Base-by-base conservation (phyloP, 2,113 vertebrate genomes). In the Nothocercus julius region DNA sequence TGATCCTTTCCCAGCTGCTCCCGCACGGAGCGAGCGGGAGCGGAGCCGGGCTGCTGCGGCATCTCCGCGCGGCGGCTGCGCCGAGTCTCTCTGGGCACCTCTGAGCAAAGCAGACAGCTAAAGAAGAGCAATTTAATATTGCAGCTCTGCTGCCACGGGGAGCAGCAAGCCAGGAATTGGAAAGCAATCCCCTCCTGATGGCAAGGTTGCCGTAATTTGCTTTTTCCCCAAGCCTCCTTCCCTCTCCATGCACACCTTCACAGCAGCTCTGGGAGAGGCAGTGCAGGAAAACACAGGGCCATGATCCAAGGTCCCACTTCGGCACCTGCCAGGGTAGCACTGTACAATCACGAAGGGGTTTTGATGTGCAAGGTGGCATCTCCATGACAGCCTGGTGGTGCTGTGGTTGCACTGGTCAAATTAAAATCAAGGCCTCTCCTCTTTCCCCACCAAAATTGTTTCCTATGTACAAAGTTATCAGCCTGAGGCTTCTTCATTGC, bases 1-100 rank as follows among this genome's bases (percentile, higher is more conserved):
- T 98, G 97, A 83, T 87, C 91, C 88, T 96, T 97, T 97, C 95
- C 96, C 98, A 98, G 98, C 97, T 97, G 96, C 97, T 97, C 92
- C 95, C 94, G 96, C 97, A 97, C 81, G 38, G 90, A 94, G 53
- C 53, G 94, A 94, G 93, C 66, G 92, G 96, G 96, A 97, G 96
- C 86, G 87, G 96, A 97, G 96, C 67, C 93, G 81, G 93, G 86
- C 69, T 30, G 95, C 89, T 88, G 59, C 88, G 95, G 94, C 61
- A 93, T 93, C 87, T 90, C 93, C 62, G 73, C 21, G 20, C 88
- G 51, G 19, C 61, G 75, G 44, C 83, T 61, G 91, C 84, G 83
- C 85, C 75, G 53, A 11, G 0, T 11, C 91, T 76, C 68, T 82
- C 51, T 68, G 0, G 2, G 82, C 76, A 82, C 74, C 81, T 62